phyloP scores from a whole-genome alignment of 2,113 vertebrate genomes.

The Poicephalus meyeri region DNA sequence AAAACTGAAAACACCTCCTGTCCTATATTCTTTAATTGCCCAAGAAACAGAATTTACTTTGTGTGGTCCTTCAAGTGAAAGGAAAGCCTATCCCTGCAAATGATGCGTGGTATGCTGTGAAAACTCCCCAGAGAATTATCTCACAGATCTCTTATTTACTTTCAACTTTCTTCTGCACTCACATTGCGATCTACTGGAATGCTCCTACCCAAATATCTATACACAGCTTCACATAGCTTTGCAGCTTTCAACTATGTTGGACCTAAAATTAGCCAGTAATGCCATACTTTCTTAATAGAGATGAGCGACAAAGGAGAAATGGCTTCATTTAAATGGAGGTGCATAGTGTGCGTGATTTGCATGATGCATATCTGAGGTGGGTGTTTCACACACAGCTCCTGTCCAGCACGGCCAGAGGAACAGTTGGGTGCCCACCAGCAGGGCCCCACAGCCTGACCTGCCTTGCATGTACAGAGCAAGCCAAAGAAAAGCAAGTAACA shows the following conservation, averaged over 20 bases:
- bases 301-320: constrained; percentile 26
- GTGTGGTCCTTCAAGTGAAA: constrained; percentile 37
- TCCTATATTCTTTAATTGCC: constrained; percentile 33
- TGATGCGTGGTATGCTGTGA: constrained; percentile 39
- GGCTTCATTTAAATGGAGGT: neutral
- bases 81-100: constrained; percentile 42
- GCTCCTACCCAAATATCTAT: constrained; percentile 17
- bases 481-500: neutral
- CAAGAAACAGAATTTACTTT: constrained; percentile 56
- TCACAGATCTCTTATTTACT: constrained; percentile 54
- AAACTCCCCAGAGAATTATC: constrained; percentile 45
- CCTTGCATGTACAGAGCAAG: neutral
- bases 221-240: neutral
- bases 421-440: neutral
- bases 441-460: neutral
- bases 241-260: neutral
- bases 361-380: neutral
- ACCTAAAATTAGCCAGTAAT: constrained; percentile 47
- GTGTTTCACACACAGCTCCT: neutral
- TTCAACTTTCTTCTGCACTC: constrained; percentile 44
- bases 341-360: neutral
- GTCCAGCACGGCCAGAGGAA: neutral
- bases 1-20: constrained; percentile 40
- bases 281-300: constrained; percentile 9
- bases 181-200: neutral